Evolutionary conservation across 2,888 invertebrate genomes (phyloP), one percentile per base, ranked within the genome.

Genomic region (Melanostoma mellinum): DNA sequence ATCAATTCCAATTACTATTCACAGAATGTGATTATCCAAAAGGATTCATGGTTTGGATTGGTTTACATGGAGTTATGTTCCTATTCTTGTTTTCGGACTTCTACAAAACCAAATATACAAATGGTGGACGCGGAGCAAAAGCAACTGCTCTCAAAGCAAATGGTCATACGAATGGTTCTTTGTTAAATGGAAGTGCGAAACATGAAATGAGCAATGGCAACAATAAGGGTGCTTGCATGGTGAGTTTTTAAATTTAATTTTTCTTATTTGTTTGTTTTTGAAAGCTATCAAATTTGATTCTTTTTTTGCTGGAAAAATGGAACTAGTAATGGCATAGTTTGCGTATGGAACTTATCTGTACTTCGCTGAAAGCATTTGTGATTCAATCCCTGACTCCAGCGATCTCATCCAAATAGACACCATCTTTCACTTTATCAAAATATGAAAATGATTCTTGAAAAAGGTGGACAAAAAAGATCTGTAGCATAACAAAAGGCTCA

Each of bases 51-150:
- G 94, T 96, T 89, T 98, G 97, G 97, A 98, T 99, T 90, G 97
- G 97, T 55, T 93, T 97, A 87, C 98, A 98, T 92, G 98, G 98
- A 77, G 93, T 98, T 88, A 93, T 98, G 90, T 99, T 99, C 94
- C 94, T 98, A 86, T 95, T 97, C 92, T 94, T 99, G 87, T 99
- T 98, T 93, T 96, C 96, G 46, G 96, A 98, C 92, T 99, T 98
- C 92, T 99, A 98, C 93, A 96, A 96, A 92, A 93, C 94, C 87
- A 95, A 95, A 89, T 97, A 97, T 92, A 93, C 93, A 86, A 89
- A 89, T 86, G 90, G 86, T n/a, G 82, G 87, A 68, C 86, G 87
- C 55, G 87, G 86, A 8, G 87, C 85, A 36, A 87, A 86, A 4
- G 65, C 63, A 35, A 20, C 20, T 20, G 73, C 88, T 90, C 84